Base-by-base conservation (phyloP, 2,888 invertebrate genomes). In the Cataglyphis altisquamis region DNA sequence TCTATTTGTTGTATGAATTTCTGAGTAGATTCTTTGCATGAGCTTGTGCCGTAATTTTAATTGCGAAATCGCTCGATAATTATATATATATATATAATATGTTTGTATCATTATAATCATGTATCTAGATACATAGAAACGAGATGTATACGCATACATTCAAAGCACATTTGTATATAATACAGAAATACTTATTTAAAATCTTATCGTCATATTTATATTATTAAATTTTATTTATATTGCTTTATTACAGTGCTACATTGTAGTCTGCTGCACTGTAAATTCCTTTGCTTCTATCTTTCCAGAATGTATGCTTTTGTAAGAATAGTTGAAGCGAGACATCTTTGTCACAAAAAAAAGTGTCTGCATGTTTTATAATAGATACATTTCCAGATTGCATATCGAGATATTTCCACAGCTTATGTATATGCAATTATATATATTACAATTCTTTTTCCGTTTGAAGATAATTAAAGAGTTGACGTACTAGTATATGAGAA, bases 71-170 rank as follows among this genome's bases (percentile, higher is more conserved):
- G 18, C 10, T 41, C 25, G 21, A 36, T 55, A 55, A 70, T 55
- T 70, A 70, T 36, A n/a, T 52, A 48, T 48, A 48, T 48, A 48
- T 48, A 52, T 52, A 52, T 52, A 52, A 52, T 2, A 52, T 52
- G n/a, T 39, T 9, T 52, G 32, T 32, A 48, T 48, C 48, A 48
- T 48, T 52, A 52, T n/a, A 52, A 52, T 52, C 8, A n/a, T 52
- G 2, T 52, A n/a, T 52, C n/a, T n/a, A 52, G n/a, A 52, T 52
- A 52, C n/a, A 52, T n/a, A n/a, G 1, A 52, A 2, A 52, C n/a
- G 8, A 18, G 1, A n/a, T 52, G n/a, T n/a, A 52, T n/a, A 52
- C n/a, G 8, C 8, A 52, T 52, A 52, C 48, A 52, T 18, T 52
- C n/a, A 52, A 52, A 52, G 48, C n/a, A 52, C 2, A 52, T 15